phyloP scores from a whole-genome alignment of 2,888 invertebrate species.

The Lochmaea crataegi region DNA sequence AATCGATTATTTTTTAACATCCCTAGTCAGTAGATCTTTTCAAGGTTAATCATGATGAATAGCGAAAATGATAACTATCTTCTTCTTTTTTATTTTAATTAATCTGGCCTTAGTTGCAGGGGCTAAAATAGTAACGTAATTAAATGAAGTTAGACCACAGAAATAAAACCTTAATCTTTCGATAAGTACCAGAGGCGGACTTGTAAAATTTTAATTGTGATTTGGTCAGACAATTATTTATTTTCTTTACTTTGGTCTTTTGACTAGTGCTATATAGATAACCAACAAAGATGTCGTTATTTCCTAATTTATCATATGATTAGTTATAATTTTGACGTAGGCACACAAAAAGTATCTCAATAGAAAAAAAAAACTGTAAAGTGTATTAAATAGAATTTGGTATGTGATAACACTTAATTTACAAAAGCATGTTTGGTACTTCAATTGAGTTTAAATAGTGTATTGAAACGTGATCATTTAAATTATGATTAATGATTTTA shows the following conservation, averaged over 20 bases:
- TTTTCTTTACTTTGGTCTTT: not conserved
- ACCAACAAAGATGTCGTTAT: not conserved
- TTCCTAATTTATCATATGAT: not conserved
- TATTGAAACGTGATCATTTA: not conserved
- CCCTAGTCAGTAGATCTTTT: no score
- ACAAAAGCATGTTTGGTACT: not conserved
- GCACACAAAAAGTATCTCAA: not conserved
- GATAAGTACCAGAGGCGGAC: no score
- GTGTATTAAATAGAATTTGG: not conserved
- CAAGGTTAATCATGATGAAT: no score
- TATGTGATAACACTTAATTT: not conserved
- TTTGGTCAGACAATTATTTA: no score
- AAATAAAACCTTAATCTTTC: no score
- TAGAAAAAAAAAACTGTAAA: not conserved
- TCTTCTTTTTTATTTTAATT: no score
- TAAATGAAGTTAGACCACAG: no score
- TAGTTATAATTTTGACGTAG: not conserved
- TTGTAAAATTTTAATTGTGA: no score
- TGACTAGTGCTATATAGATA: not conserved
- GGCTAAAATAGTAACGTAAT: no score
- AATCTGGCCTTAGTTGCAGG: no score
- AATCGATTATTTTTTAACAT: no score
- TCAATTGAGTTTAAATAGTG: not conserved
- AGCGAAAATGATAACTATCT: no score
- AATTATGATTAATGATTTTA: not conserved